phyloP scores from a whole-genome alignment of 2,888 invertebrate species.

The Tineola bisselliella region DNA sequence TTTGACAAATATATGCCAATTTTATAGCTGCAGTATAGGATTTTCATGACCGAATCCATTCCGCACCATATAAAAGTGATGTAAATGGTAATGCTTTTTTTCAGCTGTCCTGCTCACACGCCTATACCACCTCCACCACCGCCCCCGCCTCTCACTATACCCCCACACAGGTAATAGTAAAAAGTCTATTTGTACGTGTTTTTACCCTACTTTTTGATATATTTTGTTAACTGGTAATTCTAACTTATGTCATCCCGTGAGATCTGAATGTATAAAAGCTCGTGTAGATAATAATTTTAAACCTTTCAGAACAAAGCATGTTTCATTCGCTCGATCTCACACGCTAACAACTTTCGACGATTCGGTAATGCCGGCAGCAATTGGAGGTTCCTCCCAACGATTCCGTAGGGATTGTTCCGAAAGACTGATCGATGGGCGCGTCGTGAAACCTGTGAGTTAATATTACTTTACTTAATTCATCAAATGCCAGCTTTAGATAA shows the following conservation, averaged over 20 bases:
- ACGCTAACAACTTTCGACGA: slow-evolving; percentile 87
- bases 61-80: not conserved
- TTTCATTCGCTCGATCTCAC: slow-evolving; percentile 89
- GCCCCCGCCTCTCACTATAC: slow-evolving; percentile 62
- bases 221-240: too few relatives aligned
- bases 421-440: slow-evolving; percentile 77
- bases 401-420: slow-evolving; percentile 63
- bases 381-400: slow-evolving; percentile 46
- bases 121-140: slow-evolving; percentile 72
- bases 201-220: too few relatives aligned
- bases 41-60: not conserved
- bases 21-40: not conserved
- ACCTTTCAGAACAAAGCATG: slow-evolving; percentile 81
- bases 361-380: slow-evolving; percentile 63
- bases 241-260: too few relatives aligned
- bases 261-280: slow-evolving; percentile 11
- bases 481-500: not conserved
- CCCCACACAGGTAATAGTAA: slow-evolving; percentile 53
- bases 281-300: not conserved
- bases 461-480: not conserved
- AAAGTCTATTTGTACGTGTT: not conserved
- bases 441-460: slow-evolving; percentile 57
- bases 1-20: too few relatives aligned
- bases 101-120: slow-evolving; percentile 68
- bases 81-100: slow-evolving; percentile 21